These are phyloP conservation scores for Actinostola sp. DNA, from an alignment of 92 coral and sea anemone species.

Conservation along the genomic window DNA sequence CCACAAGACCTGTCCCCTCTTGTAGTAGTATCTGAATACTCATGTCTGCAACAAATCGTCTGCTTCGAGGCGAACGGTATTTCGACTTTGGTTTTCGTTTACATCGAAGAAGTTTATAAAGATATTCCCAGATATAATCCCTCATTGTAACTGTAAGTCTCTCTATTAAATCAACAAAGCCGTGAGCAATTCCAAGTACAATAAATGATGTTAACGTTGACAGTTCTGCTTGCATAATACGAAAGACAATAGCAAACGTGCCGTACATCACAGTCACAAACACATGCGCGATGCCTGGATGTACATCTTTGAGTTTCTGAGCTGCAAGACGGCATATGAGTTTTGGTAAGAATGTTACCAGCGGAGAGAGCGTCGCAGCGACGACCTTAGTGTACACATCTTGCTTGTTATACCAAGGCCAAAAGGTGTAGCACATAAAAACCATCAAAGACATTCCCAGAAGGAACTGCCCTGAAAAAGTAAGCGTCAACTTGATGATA, in stretches of 20 bases:
- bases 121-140: conserved; percentile 62
- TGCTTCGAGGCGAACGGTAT: conserved; percentile 68
- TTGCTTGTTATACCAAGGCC: conserved; percentile 50
- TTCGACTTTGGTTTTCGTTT: conserved; percentile 6
- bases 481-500: conserved; percentile 16
- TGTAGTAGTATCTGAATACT: conserved; percentile 66
- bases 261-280: conserved; percentile 45
- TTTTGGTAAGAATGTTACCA: conserved; percentile 56
- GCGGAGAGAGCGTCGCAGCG: conserved; percentile 41
- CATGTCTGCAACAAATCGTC: conserved; percentile 72
- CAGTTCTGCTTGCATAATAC: conserved; percentile 83
- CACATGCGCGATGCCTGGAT: conserved; percentile 56
- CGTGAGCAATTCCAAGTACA: conserved; percentile 62
- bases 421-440: conserved; percentile 40
- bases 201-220: conserved; percentile 42
- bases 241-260: conserved; percentile 40
- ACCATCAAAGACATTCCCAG: conserved; percentile 46
- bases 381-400: conserved; percentile 34
- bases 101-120: conserved; percentile 29
- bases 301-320: conserved; percentile 45
- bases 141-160: conserved; percentile 60
- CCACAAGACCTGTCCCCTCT: conserved; percentile 58
- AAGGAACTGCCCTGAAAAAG: conserved; percentile 53
- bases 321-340: conserved; percentile 47
- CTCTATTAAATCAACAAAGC: conserved; percentile 47